phyloP scores from a whole-genome alignment of 2,888 invertebrate genomes.

The Plusia festucae region DNA sequence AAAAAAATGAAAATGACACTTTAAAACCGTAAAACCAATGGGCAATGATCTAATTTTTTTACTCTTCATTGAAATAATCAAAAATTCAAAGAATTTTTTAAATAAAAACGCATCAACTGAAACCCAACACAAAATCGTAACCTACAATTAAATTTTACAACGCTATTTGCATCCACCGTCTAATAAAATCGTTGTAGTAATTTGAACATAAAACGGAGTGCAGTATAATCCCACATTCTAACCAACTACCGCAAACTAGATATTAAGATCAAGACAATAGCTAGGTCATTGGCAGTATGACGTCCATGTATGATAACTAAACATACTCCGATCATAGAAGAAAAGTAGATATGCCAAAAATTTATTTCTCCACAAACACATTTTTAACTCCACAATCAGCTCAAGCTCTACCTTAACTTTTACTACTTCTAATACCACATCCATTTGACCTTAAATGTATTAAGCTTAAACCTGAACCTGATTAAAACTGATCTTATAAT shows the following conservation, averaged over 20 bases:
- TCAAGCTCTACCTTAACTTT: background rate
- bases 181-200: slow-evolving; percentile 22
- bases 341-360: slow-evolving; percentile 13
- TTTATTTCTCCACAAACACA: no score
- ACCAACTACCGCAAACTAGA: slow-evolving; percentile 30
- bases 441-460: background rate
- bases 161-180: background rate
- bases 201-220: slow-evolving; percentile 23
- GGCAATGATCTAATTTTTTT: no score
- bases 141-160: slow-evolving; percentile 3
- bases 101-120: background rate
- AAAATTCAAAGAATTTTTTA: background rate
- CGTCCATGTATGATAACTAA: slow-evolving; percentile 41
- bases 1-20: background rate
- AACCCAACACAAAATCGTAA: background rate
- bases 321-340: slow-evolving; percentile 15
- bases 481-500: background rate
- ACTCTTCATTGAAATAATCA: no score
- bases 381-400: no score
- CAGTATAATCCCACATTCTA: slow-evolving; percentile 39
- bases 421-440: background rate
- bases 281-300: slow-evolving; percentile 63
- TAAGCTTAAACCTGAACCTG: no score
- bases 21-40: no score
- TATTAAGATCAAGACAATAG: slow-evolving; percentile 58